Percentiles rank a stretch among this genome's conserved stretches.
Evolutionary conservation across 2,888 invertebrate genomes (phyloP).

Genomic region (Spilarctia lutea): DNA sequence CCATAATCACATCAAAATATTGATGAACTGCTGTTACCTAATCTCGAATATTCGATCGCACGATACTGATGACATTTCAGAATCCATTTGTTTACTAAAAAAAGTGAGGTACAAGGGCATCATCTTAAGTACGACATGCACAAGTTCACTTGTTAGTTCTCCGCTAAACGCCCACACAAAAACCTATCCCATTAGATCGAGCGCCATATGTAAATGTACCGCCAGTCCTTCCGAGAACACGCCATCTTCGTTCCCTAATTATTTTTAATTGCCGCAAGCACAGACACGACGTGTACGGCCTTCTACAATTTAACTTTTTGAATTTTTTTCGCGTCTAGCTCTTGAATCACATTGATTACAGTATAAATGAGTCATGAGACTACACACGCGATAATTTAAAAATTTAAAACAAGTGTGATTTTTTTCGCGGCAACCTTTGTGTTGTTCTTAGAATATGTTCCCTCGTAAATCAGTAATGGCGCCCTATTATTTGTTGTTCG

Average conservation of each 20-base stretch:
- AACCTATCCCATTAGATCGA: conserved; percentile 50
- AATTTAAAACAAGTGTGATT: conserved; percentile 69
- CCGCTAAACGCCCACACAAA: conserved; percentile 39
- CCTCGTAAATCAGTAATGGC: conserved; percentile 81
- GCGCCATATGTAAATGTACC: conserved; percentile 83
- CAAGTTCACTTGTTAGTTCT: conserved; percentile 18
- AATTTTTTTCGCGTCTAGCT: conserved; percentile 84
- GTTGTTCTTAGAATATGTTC: conserved; percentile 75
- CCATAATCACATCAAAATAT: conserved; percentile 18
- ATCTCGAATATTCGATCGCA: conserved; percentile 9
- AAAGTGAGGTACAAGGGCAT: conserved; percentile 9
- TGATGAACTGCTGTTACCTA: conserved; percentile 15
- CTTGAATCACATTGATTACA: conserved; percentile 77
- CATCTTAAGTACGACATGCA: conserved; percentile 12
- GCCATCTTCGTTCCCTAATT: conserved; percentile 83
- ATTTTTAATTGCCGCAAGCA: conserved; percentile 86
- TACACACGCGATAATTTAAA: conserved; percentile 69
- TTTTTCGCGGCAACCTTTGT: conserved; percentile 71
- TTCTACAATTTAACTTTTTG: conserved; percentile 77
- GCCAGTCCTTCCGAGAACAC: conserved; percentile 82
- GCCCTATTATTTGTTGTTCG: conserved; percentile 83
- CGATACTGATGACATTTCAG: conserved; percentile 17
- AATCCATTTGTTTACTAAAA: conserved; percentile 12
- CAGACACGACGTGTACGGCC: conserved; percentile 76
- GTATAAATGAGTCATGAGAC: conserved; percentile 72